Evolutionary conservation across 2,797 vertebrate species (phyloP).

Genomic region (Takifugu ocellatus): DNA sequence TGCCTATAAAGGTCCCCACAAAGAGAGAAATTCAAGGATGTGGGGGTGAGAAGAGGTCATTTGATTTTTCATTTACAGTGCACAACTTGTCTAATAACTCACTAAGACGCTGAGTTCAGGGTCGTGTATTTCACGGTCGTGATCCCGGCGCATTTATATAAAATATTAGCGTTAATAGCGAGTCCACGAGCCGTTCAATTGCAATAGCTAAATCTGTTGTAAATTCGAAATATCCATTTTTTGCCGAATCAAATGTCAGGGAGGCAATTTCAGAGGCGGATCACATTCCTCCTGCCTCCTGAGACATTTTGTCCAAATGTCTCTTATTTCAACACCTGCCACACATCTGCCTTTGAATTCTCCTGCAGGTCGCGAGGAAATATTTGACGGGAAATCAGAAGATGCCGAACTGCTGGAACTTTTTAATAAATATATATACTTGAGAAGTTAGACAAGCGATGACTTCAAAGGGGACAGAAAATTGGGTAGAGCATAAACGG

Average conservation of each 20-base stretch:
- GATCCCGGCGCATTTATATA: conserved; percentile 16
- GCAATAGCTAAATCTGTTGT: conserved; percentile 9
- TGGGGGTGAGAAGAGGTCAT: conserved; percentile 26
- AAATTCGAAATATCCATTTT: conserved; percentile 31
- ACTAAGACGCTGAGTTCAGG: conserved; percentile 31
- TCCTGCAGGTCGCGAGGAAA: conserved; percentile 3
- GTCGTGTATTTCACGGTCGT: conserved; percentile 10
- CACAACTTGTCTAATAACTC: conserved; percentile 35
- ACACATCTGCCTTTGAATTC: conserved; percentile 34
- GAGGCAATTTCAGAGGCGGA: conserved; percentile 36
- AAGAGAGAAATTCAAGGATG: conserved; percentile 3
- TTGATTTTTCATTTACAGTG: conserved; percentile 47
- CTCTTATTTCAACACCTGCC: conserved; percentile 48
- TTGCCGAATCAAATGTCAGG: conserved; percentile 33
- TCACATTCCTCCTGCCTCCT: conserved; percentile 38
- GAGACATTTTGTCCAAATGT: conserved; percentile 24
- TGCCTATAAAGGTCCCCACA: too few relatives aligned
- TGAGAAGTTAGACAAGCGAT: conserved; percentile 11
- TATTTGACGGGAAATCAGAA: neutral
- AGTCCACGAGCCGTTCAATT: conserved; percentile 14
- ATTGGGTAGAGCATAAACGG: conserved; percentile 9
- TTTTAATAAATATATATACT: neutral
- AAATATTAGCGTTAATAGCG: conserved; percentile 33
- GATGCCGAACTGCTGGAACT: neutral
- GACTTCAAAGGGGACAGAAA: conserved; percentile 22